Evolutionary conservation across 2,113 vertebrate species (phyloP).

Genomic region (Saguinus imperator): DNA sequence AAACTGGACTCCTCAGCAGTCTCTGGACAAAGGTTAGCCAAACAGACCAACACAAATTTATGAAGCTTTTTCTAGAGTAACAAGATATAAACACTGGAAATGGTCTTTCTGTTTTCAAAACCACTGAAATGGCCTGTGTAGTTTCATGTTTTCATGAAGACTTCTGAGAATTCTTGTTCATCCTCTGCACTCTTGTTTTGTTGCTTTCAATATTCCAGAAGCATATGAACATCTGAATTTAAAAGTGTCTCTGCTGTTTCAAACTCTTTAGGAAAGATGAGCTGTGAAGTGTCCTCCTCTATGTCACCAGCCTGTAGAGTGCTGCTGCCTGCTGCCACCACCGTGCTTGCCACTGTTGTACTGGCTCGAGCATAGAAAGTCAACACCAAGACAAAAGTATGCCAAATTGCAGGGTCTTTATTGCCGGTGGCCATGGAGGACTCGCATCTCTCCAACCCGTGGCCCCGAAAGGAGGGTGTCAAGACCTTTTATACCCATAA

Average conservation of each 20-base stretch:
- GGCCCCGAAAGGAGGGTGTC: no score
- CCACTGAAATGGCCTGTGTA: constrained; percentile 96
- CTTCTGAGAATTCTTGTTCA: constrained; percentile 97
- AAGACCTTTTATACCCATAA: no score
- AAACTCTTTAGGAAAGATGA: constrained; percentile 86
- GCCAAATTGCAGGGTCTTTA: no score
- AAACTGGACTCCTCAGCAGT: constrained; percentile 94
- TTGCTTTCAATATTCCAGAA: constrained; percentile 97
- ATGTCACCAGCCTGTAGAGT: background rate
- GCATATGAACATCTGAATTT: constrained; percentile 99
- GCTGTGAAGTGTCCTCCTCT: background rate
- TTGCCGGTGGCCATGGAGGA: no score
- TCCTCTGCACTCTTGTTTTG: constrained; percentile 99
- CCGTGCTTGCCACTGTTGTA: no score
- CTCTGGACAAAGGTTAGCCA: constrained; percentile 97
- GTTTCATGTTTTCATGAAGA: constrained; percentile 98
- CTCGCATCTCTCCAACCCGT: no score
- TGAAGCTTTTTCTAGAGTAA: constrained; percentile 98
- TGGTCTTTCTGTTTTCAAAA: constrained; percentile 98
- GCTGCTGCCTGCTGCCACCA: no score
- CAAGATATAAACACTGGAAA: constrained; percentile 96
- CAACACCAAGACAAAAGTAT: no score
- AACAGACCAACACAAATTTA: constrained; percentile 97
- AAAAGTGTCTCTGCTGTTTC: constrained; percentile 95
- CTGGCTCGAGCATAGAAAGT: no score